Percentiles rank a stretch among this genome's conserved stretches.
Evolutionary conservation across 1,140 invertebrate genomes (phyloP).

Genomic region (Glossosoma conforme): DNA sequence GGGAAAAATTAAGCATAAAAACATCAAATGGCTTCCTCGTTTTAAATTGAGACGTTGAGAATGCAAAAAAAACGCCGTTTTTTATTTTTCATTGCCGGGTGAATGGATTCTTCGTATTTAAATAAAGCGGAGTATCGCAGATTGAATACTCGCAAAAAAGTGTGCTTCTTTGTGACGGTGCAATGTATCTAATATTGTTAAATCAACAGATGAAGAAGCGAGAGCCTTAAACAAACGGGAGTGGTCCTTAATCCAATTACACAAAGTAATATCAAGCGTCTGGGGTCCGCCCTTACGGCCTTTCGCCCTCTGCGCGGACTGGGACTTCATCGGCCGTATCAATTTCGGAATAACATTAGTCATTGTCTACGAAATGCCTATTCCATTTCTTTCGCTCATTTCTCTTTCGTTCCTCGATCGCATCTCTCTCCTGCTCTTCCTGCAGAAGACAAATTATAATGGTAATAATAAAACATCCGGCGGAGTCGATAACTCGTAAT

Average conservation of each 20-base stretch:
- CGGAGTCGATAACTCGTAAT: conserved; percentile 29
- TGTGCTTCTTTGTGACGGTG: conserved; percentile 5
- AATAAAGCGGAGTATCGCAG: too few relatives aligned
- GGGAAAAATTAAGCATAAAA: background rate
- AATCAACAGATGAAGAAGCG: conserved; percentile 30
- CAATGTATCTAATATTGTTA: conserved; percentile 28
- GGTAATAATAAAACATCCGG: conserved; percentile 28
- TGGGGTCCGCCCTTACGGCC: conserved; percentile 8
- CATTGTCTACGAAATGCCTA: conserved; percentile 31
- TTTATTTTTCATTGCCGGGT: background rate
- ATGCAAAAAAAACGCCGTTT: background rate
- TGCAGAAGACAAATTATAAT: conserved; percentile 30
- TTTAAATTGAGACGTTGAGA: background rate
- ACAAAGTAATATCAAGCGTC: conserved; percentile 30
- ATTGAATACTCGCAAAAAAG: background rate
- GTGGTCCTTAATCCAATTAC: conserved; percentile 33
- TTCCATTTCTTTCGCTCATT: conserved; percentile 26
- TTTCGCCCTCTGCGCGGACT: background rate
- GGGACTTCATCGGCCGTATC: conserved; percentile 26
- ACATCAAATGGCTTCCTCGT: background rate
- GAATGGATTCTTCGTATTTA: background rate
- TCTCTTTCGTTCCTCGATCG: conserved; percentile 3
- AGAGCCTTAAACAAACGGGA: conserved; percentile 30
- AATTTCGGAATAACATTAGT: conserved; percentile 32
- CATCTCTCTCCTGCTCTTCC: background rate